These are phyloP conservation scores for Cyrtorhinus lividipennis DNA, from an alignment of 1,140 invertebrate genomes.

Conservation along the genomic window DNA sequence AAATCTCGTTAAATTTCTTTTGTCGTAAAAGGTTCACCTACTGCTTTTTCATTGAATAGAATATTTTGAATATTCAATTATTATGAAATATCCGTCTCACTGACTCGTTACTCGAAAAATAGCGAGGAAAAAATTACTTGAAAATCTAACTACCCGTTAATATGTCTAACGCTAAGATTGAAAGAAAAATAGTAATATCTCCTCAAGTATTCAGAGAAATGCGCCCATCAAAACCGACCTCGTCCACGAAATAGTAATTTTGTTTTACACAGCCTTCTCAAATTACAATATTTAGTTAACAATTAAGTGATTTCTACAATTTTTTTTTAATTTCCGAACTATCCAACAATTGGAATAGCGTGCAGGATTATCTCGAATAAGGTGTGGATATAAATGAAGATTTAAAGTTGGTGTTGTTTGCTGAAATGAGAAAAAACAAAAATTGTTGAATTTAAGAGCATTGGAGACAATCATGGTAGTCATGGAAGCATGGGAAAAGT, in stretches of 20 bases:
- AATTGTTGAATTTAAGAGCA: too few relatives aligned
- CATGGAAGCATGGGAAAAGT: too few relatives aligned
- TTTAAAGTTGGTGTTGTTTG: conserved; percentile 11
- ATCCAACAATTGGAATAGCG: not conserved
- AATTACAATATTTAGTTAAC: not conserved
- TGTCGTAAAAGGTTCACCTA: too few relatives aligned
- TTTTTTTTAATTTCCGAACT: not conserved
- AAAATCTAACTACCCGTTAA: not conserved
- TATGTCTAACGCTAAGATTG: not conserved
- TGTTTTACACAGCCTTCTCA: not conserved
- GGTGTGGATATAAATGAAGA: not conserved
- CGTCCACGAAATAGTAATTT: not conserved
- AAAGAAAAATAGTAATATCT: not conserved
- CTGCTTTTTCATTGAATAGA: too few relatives aligned
- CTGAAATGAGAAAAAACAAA: not conserved
- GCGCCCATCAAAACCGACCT: not conserved
- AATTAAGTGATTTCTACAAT: not conserved
- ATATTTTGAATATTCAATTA: too few relatives aligned
- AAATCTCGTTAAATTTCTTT: too few relatives aligned
- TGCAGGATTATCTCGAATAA: conserved; percentile 2
- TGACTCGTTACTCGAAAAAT: too few relatives aligned
- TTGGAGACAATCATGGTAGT: too few relatives aligned
- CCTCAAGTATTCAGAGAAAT: not conserved
- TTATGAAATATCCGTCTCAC: too few relatives aligned
- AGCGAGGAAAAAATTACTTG: too few relatives aligned